Evolutionary conservation across 2,797 vertebrate genomes (phyloP), one percentile per base, ranked within the genome.

Genomic region (Botia almorhae): DNA sequence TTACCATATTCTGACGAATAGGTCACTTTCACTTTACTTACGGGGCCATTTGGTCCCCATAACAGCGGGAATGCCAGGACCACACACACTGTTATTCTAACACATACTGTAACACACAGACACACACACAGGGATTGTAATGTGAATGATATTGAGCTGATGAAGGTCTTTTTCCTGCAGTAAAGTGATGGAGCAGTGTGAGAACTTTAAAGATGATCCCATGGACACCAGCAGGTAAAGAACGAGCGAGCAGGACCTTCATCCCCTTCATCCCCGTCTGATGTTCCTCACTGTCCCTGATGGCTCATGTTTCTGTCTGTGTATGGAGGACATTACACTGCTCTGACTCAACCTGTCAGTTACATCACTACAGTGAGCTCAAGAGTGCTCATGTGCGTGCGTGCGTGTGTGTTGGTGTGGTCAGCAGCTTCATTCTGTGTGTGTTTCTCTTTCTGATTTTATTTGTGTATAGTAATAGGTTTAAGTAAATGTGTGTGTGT

Each of bases 161-260:
- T 64, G 5, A 21, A 21, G 55, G 80, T 86, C 83, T 55, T 76
- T 73, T 85, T 86, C 74, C 87, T 85, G 13, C 92, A 99, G 98
- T 88, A 98, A 97, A 92, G 97, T 99, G 83, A 97, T 97, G 89
- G 96, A 97, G 87, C 96, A 96, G 82, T 99, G 98, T 92, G 94
- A 95, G 89, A 97, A 90, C 93, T 99, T 96, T 92, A 97, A 96
- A 91, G 96, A 99, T 80, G 96, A 97, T 90, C 96, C 96, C 83
- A 98, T 99, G 97, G 97, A 99, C 89, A 96, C 95, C 1, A 96
- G 96, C 85, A 96, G 94, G 95, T 96, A 92, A 96, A 96, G 91
- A 87, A 81, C 13, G 88, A 87, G 82, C 89, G 90, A 46, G 85
- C 89, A 86, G 89, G 71, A 33, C 16, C n/a, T 39, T 55, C 26